Conservation (phyloP, 64 coral and sea anemone species). For the Pachyseris speciosa region DNA sequence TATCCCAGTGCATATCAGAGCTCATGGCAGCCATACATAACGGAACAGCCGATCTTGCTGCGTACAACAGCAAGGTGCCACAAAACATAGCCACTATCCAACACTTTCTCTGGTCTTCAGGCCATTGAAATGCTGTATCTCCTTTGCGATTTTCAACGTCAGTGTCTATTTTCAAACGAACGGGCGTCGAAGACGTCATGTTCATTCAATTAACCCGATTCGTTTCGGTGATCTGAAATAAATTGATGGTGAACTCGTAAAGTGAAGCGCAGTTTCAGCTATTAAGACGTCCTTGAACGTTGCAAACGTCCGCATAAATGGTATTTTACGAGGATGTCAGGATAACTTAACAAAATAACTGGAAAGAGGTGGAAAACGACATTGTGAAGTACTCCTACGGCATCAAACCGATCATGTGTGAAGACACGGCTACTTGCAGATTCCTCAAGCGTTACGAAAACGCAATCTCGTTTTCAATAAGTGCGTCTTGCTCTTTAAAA, state of each 20-base stretch:
- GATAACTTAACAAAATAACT: too few relatives aligned
- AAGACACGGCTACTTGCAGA: neutral
- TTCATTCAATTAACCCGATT: neutral
- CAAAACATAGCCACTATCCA: constrained; percentile 74
- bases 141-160: neutral
- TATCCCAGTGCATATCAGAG: constrained; percentile 56
- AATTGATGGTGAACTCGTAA: neutral
- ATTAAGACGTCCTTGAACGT: too few relatives aligned
- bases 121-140: constrained; percentile 26
- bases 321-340: too few relatives aligned
- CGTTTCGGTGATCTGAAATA: neutral
- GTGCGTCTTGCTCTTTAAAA: neutral
- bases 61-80: constrained; percentile 59
- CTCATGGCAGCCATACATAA: constrained; percentile 77
- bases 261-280: neutral
- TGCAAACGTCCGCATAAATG: too few relatives aligned
- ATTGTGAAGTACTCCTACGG: too few relatives aligned
- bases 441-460: neutral
- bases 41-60: constrained; percentile 59
- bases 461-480: neutral
- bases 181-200: neutral
- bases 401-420: neutral
- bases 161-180: constrained; percentile 24
- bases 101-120: neutral
- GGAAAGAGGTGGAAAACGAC: too few relatives aligned